Conservation (phyloP, 2,797 vertebrate genomes). For the Channa striata region DNA sequence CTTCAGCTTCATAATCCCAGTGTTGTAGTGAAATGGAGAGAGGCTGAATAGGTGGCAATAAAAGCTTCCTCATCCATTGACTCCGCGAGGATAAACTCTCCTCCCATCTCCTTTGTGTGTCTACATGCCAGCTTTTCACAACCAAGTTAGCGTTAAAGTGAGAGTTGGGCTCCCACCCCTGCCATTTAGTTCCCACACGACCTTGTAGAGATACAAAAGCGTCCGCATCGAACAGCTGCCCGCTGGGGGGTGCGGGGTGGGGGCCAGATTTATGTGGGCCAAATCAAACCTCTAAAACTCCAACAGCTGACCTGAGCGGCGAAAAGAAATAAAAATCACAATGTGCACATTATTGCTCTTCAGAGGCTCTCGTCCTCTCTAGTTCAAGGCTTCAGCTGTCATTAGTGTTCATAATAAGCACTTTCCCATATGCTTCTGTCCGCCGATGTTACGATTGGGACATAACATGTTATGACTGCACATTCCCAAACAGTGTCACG, state of each 20-base stretch:
- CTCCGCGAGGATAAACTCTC: slow-evolving; percentile 60
- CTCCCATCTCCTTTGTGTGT: slow-evolving; percentile 71
- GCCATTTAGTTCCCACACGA: slow-evolving; percentile 75
- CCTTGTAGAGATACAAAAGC: slow-evolving; percentile 68
- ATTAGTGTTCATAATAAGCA: slow-evolving; percentile 70
- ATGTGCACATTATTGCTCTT: slow-evolving; percentile 73
- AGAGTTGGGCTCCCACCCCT: slow-evolving; percentile 60
- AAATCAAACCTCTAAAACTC: slow-evolving; percentile 73
- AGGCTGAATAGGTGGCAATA: slow-evolving; percentile 53
- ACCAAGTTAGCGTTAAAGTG: slow-evolving; percentile 65
- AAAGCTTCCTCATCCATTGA: slow-evolving; percentile 62
- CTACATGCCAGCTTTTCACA: slow-evolving; percentile 59
- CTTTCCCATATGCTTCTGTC: slow-evolving; percentile 82
- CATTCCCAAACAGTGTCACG: slow-evolving; percentile 70
- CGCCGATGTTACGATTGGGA: slow-evolving; percentile 79
- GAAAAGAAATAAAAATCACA: slow-evolving; percentile 75
- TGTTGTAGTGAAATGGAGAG: slow-evolving; percentile 51
- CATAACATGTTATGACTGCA: slow-evolving; percentile 80
- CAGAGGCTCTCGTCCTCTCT: slow-evolving; percentile 62
- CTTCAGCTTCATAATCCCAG: slow-evolving; percentile 40
- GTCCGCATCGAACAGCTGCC: slow-evolving; percentile 66
- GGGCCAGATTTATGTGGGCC: slow-evolving; percentile 66
- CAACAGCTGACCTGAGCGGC: slow-evolving; percentile 73
- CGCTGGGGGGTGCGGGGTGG: slow-evolving; percentile 39
- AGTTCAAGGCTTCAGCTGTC: slow-evolving; percentile 72